Base-by-base conservation (phyloP, 2,113 vertebrate species). In the Phalacrocorax pelagicus region DNA sequence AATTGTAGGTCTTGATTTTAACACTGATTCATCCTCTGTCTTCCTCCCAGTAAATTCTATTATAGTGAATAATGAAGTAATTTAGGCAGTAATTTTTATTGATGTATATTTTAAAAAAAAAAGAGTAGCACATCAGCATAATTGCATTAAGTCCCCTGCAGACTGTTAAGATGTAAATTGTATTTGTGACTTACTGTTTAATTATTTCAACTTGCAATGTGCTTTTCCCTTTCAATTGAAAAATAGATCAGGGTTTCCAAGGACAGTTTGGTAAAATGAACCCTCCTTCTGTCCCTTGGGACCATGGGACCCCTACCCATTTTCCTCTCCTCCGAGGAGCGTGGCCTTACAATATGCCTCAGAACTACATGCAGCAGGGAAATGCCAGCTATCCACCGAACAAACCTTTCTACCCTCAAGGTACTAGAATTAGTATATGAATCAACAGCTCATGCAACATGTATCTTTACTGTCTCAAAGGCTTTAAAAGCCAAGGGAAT, bases 291-390 rank as follows among this genome's bases (percentile, higher is more conserved):
- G 98, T 99, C 96, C 95, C 99, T 92, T 99, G 99, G 99, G 99
- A 99, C 94, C 99, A 99, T 96, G 98, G 97, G 85, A 98, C 98
- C 90, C 95, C 98, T 36, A 98, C 98, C 69, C 99, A 98, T 97
- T 99, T 98, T 96, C 97, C 99, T 89, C 97, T 99, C 90, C 97
- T 99, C 95, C 98, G 99, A 95, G 99, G 99, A 96, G 98, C 99
- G 95, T 99, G 99, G 99, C 98, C 99, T 97, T 99, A 99, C 97
- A 98, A 98, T 97, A 98, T 99, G 98, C 99, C 99, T 95, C 99
- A 99, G 96, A 98, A 98, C 97, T 99, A 99, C 98, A 97, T 99
- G 98, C 99, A 99, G 97, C 99, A 99, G 98, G 99, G 98, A 97
- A 99, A 98, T 94, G 98, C 98, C 90, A 98, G 98, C 97, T 99